A percentile compares a stretch with the other conserved stretches of the same genome.
These are phyloP conservation scores for Dendrolimus punctatus DNA, from an alignment of 1,140 invertebrate species.

Conservation along the genomic window DNA sequence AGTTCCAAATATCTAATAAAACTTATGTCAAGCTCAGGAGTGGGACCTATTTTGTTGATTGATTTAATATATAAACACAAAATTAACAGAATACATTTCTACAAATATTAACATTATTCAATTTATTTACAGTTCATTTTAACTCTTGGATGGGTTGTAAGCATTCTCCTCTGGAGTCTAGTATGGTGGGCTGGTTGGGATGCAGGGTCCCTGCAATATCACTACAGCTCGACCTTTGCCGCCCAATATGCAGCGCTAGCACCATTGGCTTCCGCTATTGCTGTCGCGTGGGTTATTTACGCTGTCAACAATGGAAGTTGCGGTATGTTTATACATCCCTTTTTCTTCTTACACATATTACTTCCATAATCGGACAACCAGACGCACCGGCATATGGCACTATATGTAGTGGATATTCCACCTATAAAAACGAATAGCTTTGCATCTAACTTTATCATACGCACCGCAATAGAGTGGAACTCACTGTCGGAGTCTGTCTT, in stretches of 20 bases:
- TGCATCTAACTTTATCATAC: too few species aligned
- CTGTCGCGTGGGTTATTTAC: slow-evolving; percentile 78
- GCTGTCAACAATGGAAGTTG: slow-evolving; percentile 74
- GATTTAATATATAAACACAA: too few species aligned
- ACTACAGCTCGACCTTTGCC: slow-evolving; percentile 74
- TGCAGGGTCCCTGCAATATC: slow-evolving; percentile 73
- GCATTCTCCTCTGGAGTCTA: slow-evolving; percentile 65
- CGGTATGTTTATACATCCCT: slow-evolving; percentile 52
- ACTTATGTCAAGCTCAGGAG: too few species aligned
- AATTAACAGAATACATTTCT: too few species aligned
- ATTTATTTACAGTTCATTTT: slow-evolving; percentile 58
- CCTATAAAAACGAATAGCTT: too few species aligned
- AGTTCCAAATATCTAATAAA: too few species aligned
- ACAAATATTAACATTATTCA: too few species aligned
- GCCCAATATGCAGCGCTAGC: slow-evolving; percentile 77
- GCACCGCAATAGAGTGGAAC: too few species aligned
- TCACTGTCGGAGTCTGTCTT: too few species aligned
- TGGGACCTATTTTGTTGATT: too few species aligned
- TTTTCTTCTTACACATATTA: not conserved
- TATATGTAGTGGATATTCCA: too few species aligned
- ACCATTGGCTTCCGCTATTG: slow-evolving; percentile 75
- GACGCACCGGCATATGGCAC: too few species aligned
- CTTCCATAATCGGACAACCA: not conserved
- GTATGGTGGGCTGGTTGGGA: slow-evolving; percentile 75
- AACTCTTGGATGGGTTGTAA: slow-evolving; percentile 72